Evolutionary conservation across 2,797 vertebrate species (phyloP).

Genomic region (Rhinichthys osculus): DNA sequence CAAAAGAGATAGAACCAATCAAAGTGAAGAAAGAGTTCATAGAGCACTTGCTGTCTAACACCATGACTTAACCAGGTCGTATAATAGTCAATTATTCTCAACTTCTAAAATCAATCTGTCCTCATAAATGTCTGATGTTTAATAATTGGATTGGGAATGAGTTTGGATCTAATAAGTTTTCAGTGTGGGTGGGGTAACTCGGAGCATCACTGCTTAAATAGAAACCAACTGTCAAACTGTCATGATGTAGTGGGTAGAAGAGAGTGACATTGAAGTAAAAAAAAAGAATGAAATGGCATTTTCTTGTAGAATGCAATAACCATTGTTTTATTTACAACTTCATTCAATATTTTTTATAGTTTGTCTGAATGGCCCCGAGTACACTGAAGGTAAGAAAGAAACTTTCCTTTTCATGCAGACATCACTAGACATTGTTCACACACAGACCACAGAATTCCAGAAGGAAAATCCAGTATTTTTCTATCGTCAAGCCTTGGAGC

Average conservation of each 20-base stretch:
- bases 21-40: not conserved
- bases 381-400: not conserved
- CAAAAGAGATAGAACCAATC: not conserved
- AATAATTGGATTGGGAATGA: not conserved
- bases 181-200: not conserved
- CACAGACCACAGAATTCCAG: not conserved
- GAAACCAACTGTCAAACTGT: not conserved
- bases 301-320: not conserved
- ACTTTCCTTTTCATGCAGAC: not conserved
- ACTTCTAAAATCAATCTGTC: not conserved
- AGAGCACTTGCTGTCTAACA: not conserved
- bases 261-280: no score
- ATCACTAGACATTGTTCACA: not conserved
- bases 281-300: not conserved
- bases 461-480: not conserved
- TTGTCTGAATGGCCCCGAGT: not conserved
- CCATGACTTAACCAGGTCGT: not conserved
- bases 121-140: not conserved
- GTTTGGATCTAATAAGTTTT: not conserved
- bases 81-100: not conserved
- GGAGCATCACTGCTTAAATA: not conserved
- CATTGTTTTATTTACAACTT: not conserved
- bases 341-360: not conserved
- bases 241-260: not conserved
- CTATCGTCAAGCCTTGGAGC: not conserved